These are phyloP conservation scores for Asarcornis scutulata DNA, from an alignment of 2,113 vertebrate genomes.

Conservation along the genomic window DNA sequence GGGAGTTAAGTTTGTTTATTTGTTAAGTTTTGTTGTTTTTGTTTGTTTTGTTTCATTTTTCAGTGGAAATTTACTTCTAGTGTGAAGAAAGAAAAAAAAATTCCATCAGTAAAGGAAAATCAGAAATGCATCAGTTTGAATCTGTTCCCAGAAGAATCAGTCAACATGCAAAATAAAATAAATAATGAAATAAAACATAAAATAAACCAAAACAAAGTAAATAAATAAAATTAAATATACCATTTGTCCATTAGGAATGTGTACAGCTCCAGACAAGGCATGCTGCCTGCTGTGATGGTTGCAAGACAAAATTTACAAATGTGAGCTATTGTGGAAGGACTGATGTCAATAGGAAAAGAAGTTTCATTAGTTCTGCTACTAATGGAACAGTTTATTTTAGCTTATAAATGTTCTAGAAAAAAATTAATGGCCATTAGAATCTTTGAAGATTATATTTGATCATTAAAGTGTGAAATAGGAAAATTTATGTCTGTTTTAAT, in stretches of 20 bases:
- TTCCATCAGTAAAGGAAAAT: background rate
- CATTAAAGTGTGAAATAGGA: constrained; percentile 34
- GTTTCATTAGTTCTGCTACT: constrained; percentile 31
- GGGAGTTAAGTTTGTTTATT: no score
- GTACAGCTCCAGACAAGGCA: background rate
- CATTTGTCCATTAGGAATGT: background rate
- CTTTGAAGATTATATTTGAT: background rate
- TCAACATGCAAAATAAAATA: background rate
- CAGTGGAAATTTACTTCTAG: background rate
- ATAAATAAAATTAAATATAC: no score
- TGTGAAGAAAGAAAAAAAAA: background rate
- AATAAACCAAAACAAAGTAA: background rate
- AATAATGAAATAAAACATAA: background rate
- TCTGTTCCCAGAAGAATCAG: background rate
- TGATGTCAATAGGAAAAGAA: background rate
- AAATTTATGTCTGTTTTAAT: constrained; percentile 35
- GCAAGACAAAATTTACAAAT: background rate
- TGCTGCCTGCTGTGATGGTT: background rate
- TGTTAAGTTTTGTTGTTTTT: no score
- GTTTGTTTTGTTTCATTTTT: fast-evolving
- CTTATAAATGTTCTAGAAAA: background rate
- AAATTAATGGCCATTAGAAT: background rate
- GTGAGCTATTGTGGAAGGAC: background rate
- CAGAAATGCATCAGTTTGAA: background rate
- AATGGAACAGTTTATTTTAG: background rate